Evolutionary conservation across 2,888 invertebrate genomes (phyloP), one percentile per base, ranked within the genome.

Genomic region (Argyresthia goedartella): DNA sequence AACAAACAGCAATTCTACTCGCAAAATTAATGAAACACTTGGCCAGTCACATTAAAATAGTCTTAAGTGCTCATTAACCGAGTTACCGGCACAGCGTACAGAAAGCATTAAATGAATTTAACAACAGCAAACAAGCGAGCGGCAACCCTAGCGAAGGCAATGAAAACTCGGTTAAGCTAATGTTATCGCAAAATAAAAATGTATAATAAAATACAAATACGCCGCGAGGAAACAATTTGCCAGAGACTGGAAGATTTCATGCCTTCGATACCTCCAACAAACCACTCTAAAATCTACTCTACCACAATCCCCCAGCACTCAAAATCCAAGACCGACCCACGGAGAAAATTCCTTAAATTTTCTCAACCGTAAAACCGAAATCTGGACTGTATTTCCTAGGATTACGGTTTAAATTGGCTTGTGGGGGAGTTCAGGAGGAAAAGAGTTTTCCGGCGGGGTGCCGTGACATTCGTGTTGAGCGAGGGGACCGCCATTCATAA

Each of bases 81-180:
- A 45, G 15, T 45, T 45, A 45, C 15, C 45, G 45, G 14, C 25
- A 4, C 15, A 13, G 14, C 14, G 14, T 13, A 45, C 45, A 14
- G 45, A 14, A 10, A 45, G 25, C 51, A 16, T 34, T 33, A 48
- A 36, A 49, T 6, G 44, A 39, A 44, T 25, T 45, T 15, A 33
- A 48, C 41, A 47, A 60, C 56, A 58, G 57, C 55, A 58, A 57
- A 60, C 33, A 54, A 45, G 44, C 41, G 11, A 44, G 70, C 56
- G 80, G 57, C 84, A 86, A 66, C 86, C 86, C 86, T 86, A 80
- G 68, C 64, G 55, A 57, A 76, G 80, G 85, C 85, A 84, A 86
- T 86, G 85, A 86, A 86, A 86, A 86, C 84, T 85, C 85, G 81
- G 85, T 86, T 85, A 85, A 85, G 86, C 85, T 85, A 86, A 86